Percentiles rank a stretch among this genome's conserved stretches.
Evolutionary conservation across 2,797 vertebrate species (phyloP).

Genomic region (Falco cherrug): DNA sequence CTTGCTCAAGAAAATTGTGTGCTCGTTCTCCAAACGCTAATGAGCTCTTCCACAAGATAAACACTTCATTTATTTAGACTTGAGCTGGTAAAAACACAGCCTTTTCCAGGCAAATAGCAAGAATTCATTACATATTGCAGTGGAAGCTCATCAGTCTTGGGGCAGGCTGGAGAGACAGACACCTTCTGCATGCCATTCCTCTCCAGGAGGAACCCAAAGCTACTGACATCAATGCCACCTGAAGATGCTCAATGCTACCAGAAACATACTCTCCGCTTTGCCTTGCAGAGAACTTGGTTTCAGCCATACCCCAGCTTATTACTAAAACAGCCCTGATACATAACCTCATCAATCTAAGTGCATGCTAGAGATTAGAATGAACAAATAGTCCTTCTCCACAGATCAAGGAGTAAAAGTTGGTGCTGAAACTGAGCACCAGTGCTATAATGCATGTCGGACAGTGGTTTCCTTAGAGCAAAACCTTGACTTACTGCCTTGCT

Average conservation of each 20-base stretch:
- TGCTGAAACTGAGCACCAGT: neutral
- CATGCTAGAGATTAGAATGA: neutral
- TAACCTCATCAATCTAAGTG: neutral
- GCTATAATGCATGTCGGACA: neutral
- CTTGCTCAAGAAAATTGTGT: neutral
- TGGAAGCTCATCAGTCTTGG: neutral
- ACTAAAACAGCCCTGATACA: neutral
- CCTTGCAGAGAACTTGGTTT: neutral
- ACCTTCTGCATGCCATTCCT: rapidly evolving
- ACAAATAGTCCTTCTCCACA: neutral
- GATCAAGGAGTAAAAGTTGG: neutral
- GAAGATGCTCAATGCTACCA: neutral
- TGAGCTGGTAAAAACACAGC: neutral
- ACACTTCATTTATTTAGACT: neutral
- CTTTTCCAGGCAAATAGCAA: neutral
- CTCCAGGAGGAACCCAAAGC: neutral
- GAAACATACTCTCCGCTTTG: neutral
- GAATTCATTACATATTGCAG: neutral
- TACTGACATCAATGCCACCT: no score
- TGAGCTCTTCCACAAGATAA: neutral
- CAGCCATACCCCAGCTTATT: neutral
- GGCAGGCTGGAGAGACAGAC: neutral
- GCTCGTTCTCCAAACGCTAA: neutral
- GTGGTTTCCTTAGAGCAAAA: neutral
- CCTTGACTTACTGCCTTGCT: neutral